Conservation (phyloP, 30 jellyfish, hydroid and myxozoan genomes). For the Morbakka virulenta region DNA sequence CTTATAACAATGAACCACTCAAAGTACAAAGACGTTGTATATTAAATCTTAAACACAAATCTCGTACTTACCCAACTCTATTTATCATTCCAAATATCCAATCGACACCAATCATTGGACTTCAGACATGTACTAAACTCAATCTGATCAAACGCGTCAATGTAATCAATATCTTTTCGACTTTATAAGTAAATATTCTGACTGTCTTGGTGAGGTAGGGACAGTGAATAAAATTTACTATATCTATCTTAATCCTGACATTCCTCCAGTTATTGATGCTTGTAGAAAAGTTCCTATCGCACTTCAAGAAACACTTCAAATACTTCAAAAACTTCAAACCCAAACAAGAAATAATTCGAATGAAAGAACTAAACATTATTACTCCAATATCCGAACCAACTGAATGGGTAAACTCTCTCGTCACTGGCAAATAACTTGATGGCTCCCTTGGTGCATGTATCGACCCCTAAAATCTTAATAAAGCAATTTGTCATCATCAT, state of each 20-base stretch:
- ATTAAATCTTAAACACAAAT: neutral
- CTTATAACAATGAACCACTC: neutral
- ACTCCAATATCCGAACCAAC: too few relatives aligned
- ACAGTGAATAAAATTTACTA: conserved; percentile 2
- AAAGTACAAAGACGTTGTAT: neutral
- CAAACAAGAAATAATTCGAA: too few relatives aligned
- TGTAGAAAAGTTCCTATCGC: conserved; percentile 36
- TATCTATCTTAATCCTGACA: conserved; percentile 1
- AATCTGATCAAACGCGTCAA: conserved; percentile 24
- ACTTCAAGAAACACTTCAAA: too few relatives aligned
- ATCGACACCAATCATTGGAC: conserved; percentile 21
- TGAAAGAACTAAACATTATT: too few relatives aligned
- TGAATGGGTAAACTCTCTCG: too few relatives aligned
- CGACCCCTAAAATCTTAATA: too few relatives aligned
- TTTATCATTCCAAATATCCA: neutral
- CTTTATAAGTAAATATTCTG: neutral
- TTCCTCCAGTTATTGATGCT: conserved; percentile 38
- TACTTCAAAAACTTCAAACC: too few relatives aligned
- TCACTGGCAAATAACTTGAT: too few relatives aligned
- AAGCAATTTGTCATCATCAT: too few relatives aligned
- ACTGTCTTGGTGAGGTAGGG: conserved; percentile 61
- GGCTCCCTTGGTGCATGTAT: too few relatives aligned
- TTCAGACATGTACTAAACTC: neutral
- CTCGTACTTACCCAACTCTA: neutral
- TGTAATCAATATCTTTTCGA: neutral